Base-by-base conservation (phyloP, 2,797 vertebrate species). In the Centropyge bicolor region DNA sequence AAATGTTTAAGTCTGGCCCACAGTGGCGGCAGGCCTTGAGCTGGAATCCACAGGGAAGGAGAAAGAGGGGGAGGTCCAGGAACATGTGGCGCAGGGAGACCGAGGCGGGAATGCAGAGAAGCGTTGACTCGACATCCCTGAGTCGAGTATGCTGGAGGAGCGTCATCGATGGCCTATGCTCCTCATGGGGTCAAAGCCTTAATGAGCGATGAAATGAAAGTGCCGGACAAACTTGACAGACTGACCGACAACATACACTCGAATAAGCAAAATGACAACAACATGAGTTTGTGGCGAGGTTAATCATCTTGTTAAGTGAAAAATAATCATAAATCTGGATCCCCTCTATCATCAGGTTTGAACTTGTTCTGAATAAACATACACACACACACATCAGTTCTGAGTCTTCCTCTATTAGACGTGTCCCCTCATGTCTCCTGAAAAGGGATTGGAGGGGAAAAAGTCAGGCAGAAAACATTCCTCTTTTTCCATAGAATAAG, bases 401-500 rank as follows among this genome's bases (percentile, higher is more conserved):
- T 57, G 52, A 48, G 75, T 80, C 74, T 69, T 85, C 80, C 80
- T 86, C 41, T 71, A 81, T 65, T 36, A 60, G 84, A 93, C 92
- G 46, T 93, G 93, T 85, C 80, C 61, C 78, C 76, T 93, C 93
- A 86, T 83, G 92, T 81, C 88, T 86, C 88, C 68, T 85, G 70
- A 89, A 85, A 88, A 84, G 64, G 61, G 77, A 86, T 89, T 76
- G 83, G 86, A 91, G 90, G 87, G 86, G 27, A 31, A 78, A 83
- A 83, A 87, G 74, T 82, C 82, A 76, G 72, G 74, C 62, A 55
- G 84, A 85, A 89, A 87, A 88, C 88, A 91, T 91, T 92, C 81
- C 84, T 88, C 55, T 88, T 85, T 90, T 92, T 92, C 90, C 84
- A 90, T 88, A 88, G 88, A 87, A 89, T 86, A 65, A 83, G 67